These are phyloP conservation scores for Gibbula magus DNA, from an alignment of 2,888 invertebrate genomes.

Conservation along the genomic window DNA sequence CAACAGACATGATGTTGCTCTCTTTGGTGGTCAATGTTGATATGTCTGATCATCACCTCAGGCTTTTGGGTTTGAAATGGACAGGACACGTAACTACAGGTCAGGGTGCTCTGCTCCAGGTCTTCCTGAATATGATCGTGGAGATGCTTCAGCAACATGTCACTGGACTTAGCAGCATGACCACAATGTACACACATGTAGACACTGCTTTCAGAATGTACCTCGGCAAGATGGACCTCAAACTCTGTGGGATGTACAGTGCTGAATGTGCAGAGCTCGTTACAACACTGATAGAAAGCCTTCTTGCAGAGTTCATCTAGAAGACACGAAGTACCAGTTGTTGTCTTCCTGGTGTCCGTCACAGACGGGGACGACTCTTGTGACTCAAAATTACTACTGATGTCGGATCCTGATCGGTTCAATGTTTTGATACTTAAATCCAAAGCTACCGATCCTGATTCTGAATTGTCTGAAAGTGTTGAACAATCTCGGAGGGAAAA, in stretches of 20 bases:
- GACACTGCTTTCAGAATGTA: background rate
- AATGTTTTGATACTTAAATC: too few relatives aligned
- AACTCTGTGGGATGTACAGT: background rate
- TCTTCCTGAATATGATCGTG: background rate
- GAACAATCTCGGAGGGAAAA: background rate
- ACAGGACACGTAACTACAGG: background rate
- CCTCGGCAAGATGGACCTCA: background rate
- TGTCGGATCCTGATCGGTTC: too few relatives aligned
- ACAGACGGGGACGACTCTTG: background rate
- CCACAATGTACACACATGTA: background rate
- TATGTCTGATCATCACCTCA: background rate
- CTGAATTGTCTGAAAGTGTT: background rate
- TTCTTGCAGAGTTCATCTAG: background rate
- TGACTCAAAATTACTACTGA: too few relatives aligned
- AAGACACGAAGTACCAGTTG: background rate
- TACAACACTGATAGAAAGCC: conserved; percentile 4
- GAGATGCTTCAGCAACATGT: background rate
- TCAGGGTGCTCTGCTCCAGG: background rate
- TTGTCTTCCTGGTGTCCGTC: background rate
- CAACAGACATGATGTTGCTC: background rate
- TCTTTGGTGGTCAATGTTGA: background rate
- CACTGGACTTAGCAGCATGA: background rate
- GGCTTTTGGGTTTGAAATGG: background rate
- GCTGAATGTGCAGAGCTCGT: background rate
- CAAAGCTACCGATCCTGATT: background rate